phyloP scores from a whole-genome alignment of 1,140 invertebrate genomes.

The Archegozetes longisetosus region DNA sequence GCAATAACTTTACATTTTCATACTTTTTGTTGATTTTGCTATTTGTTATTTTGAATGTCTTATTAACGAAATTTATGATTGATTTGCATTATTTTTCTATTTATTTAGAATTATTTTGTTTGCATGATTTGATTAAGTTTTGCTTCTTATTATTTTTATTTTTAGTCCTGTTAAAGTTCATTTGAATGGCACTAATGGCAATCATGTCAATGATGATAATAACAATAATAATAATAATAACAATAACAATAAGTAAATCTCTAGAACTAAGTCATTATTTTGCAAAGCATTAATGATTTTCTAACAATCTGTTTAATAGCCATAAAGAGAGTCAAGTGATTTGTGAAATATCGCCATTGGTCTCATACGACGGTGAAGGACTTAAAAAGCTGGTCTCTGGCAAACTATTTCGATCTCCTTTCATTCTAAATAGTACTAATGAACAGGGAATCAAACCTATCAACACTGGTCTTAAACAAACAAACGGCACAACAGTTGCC shows the following conservation, averaged over 20 bases:
- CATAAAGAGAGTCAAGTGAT: conserved; percentile 41
- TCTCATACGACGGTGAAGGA: conserved; percentile 72
- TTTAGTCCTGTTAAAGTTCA: conserved; percentile 7
- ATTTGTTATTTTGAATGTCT: background rate
- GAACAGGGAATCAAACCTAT: too few species aligned
- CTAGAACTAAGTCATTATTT: conserved; percentile 5
- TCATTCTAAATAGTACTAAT: conserved; percentile 24
- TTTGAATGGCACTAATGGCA: conserved; percentile 3
- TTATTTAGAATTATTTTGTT: too few species aligned
- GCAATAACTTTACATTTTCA: background rate
- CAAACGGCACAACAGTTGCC: too few species aligned
- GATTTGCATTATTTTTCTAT: conserved; percentile 5
- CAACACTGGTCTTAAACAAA: too few species aligned
- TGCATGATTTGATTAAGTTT: conserved; percentile 5
- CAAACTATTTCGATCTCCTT: conserved; percentile 14
- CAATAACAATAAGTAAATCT: conserved; percentile 8
- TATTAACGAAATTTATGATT: background rate
- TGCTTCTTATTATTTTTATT: conserved; percentile 17
- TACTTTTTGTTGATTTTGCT: background rate
- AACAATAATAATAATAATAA: conserved; percentile 10
- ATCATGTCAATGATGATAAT: conserved; percentile 8
- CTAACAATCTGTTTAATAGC: conserved; percentile 24
- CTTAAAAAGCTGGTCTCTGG: conserved; percentile 15
- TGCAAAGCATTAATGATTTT: background rate
- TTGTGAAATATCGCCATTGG: conserved; percentile 76